A percentile compares a stretch with the other conserved stretches of the same genome.
Evolutionary conservation across 2,797 vertebrate genomes (phyloP).

Genomic region (Uromys caudimaculatus): DNA sequence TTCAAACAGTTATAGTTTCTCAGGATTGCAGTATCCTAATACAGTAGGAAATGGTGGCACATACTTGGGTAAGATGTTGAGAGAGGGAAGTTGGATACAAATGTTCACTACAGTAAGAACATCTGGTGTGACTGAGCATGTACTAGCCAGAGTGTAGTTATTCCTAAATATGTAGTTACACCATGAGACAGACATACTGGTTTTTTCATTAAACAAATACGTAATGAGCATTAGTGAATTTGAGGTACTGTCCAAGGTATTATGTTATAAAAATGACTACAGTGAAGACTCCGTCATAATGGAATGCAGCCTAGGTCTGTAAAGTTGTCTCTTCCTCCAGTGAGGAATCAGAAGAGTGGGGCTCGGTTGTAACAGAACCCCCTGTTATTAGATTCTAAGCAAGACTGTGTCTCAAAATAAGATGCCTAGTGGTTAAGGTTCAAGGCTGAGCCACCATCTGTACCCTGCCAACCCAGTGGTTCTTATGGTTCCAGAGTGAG

Average conservation of each 20-base stretch:
- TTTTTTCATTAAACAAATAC: conserved; percentile 33
- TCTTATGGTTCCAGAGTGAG: neutral
- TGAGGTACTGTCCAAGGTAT: neutral
- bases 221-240: neutral
- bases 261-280: neutral
- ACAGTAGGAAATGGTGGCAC: neutral
- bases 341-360: neutral
- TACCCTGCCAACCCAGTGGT: neutral
- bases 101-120: neutral
- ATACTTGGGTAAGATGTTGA: neutral
- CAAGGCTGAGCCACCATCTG: neutral
- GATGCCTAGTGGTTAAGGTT: neutral
- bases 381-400: neutral
- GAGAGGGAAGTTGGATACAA: neutral
- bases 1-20: neutral
- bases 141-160: neutral
- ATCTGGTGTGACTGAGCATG: no score
- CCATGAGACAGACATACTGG: neutral
- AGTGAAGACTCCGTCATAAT: neutral
- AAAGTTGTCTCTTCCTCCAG: neutral
- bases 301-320: neutral
- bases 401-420: neutral
- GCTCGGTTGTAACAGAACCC: neutral
- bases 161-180: neutral
- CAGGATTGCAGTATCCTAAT: neutral